A percentile compares a stretch with the other conserved stretches of the same genome.
Evolutionary conservation across 2,888 invertebrate genomes (phyloP).

Genomic region (Drosophila paranaensis): DNA sequence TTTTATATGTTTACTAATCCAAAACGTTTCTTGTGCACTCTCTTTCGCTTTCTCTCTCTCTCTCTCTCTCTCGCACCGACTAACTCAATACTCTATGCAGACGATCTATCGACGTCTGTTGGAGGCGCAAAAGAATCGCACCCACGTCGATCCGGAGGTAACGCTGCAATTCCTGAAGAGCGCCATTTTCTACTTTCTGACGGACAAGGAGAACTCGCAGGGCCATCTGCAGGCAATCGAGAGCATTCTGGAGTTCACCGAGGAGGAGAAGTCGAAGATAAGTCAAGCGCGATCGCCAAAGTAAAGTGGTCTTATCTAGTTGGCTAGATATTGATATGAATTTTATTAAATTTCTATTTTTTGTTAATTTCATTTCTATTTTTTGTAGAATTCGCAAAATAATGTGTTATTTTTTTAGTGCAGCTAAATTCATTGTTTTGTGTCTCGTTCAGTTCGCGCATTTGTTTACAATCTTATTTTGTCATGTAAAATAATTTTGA

Average conservation of each 20-base stretch:
- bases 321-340: neutral
- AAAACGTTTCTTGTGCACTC: constrained; percentile 44
- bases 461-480: constrained; percentile 81
- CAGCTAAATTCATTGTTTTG: constrained; percentile 68
- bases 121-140: constrained; percentile 90
- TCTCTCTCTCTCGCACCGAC: constrained; percentile 31
- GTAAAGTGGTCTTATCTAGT: constrained; percentile 56
- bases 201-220: constrained; percentile 94
- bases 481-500: constrained; percentile 77
- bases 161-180: constrained; percentile 96
- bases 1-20: constrained; percentile 47
- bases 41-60: constrained; percentile 25
- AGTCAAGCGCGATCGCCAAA: constrained; percentile 88
- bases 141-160: constrained; percentile 94
- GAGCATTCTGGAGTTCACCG: constrained; percentile 95
- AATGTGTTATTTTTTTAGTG: constrained; percentile 67
- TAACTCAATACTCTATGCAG: constrained; percentile 83
- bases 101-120: constrained; percentile 94
- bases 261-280: constrained; percentile 92
- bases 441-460: constrained; percentile 46
- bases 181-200: constrained; percentile 95
- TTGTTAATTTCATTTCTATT: neutral
- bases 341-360: neutral
- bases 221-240: constrained; percentile 95
- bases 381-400: constrained; percentile 52